Evolutionary conservation across 1,140 invertebrate genomes (phyloP), one percentile per base, ranked within the genome.

Genomic region (Neodiprion lecontei): DNA sequence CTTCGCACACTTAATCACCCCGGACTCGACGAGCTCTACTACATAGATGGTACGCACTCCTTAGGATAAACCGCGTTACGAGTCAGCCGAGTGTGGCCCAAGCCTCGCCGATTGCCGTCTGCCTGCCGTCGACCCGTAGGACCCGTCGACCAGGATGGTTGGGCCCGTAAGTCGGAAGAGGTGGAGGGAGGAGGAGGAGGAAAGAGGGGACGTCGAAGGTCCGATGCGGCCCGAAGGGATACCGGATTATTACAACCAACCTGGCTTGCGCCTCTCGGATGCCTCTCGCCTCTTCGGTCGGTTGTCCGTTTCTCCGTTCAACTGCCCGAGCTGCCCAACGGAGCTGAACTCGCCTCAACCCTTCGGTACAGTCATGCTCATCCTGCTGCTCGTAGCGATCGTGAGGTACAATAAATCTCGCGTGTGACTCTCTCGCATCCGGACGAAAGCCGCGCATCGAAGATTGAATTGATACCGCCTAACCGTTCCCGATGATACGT

Each of bases 121-220:
- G 47, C 9, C 50, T 47, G 40, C 50, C 68, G 69, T 67, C 69
- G 61, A 49, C 69, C 67, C 65, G 70, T 69, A 67, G 72, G 69
- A 74, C 68, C 72, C 65, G 67, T 66, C 68, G 67, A 70, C 48
- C 66, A 72, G 66, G 70, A 72, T 65, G 67, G 48, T 72, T 50
- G 48, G 74, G 53, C 65, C 53, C 53, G n/a, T 12, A 17, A 61
- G n/a, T 12, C 48, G 67, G 9, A 23, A 67, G 65, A 73, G 28
- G 49, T 65, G 48, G 48, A 8, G 21, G 23, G 69, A 9, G 53
- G 69, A 17, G 28, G 66, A 53, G 47, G 49, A 49, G 65, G 53
- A 75, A 53, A 48, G 65, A 74, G 61, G 53, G 72, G 72, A 69
- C 48, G 17, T 50, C 10, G 66, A 73, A 74, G 72, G 72, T 67